A percentile compares a stretch with the other conserved stretches of the same genome.
Conservation (phyloP, 1,140 invertebrate species). For the Sinella curviseta region DNA sequence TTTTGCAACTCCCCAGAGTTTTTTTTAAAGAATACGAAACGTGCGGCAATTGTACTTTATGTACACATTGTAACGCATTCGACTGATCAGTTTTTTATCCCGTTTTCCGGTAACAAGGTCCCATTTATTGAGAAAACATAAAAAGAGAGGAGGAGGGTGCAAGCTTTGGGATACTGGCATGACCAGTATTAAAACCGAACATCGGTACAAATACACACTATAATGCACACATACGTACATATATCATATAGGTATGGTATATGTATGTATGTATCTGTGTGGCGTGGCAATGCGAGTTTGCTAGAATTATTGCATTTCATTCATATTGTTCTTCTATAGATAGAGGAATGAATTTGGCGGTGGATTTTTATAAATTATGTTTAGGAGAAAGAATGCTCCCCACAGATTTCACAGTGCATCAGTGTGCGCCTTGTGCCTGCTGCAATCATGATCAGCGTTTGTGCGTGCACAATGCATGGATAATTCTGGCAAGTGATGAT, state of each 20-base stretch:
- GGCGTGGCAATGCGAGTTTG: too few relatives aligned
- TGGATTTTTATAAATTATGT: neutral
- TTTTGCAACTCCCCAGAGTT: conserved; percentile 23
- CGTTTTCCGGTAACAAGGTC: conserved; percentile 22
- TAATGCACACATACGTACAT: too few relatives aligned
- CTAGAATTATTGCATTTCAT: too few relatives aligned
- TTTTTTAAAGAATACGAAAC: conserved; percentile 10
- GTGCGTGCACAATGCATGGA: neutral
- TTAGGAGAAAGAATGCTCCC: neutral
- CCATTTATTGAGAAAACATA: conserved; percentile 23
- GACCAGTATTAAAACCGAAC: neutral
- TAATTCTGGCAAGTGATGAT: neutral
- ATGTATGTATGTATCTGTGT: too few relatives aligned
- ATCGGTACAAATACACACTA: neutral
- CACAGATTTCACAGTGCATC: neutral
- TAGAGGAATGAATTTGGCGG: too few relatives aligned
- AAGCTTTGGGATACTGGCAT: too few relatives aligned
- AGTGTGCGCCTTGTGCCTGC: too few relatives aligned
- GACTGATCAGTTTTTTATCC: conserved; percentile 10
- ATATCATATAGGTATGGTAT: neutral
- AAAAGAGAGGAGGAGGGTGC: conserved; percentile 8
- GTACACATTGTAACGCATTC: conserved; percentile 1
- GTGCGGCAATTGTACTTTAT: neutral
- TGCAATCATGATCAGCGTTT: neutral
- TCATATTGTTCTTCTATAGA: too few relatives aligned